Evolutionary conservation across 2,797 vertebrate genomes (phyloP).

Genomic region (Cephalopachus bancanus): DNA sequence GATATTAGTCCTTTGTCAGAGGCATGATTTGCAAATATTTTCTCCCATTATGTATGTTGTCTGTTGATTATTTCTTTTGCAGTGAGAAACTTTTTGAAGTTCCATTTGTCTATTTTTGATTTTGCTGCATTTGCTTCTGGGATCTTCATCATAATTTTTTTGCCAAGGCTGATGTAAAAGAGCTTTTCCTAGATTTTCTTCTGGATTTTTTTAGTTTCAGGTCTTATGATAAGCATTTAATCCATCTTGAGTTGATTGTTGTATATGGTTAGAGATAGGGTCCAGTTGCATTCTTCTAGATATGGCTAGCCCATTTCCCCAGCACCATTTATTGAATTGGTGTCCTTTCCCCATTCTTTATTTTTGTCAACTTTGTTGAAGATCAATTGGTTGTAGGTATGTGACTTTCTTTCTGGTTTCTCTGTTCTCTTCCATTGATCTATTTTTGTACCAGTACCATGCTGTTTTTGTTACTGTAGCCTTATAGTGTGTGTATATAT

Average conservation of each 20-base stretch:
- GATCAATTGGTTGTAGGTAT: not conserved
- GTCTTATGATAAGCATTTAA: not conserved
- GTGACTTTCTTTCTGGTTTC: not conserved
- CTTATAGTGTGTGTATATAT: not conserved
- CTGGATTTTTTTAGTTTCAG: not conserved
- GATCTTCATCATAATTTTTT: not conserved
- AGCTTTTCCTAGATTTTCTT: not conserved
- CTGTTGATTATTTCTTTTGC: not conserved
- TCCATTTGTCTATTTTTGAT: not conserved
- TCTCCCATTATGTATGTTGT: not conserved
- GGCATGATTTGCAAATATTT: not conserved
- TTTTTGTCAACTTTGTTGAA: not conserved
- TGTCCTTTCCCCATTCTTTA: not conserved
- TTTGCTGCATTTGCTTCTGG: not conserved
- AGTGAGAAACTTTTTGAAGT: not conserved
- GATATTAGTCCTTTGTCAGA: not conserved
- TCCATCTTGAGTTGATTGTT: not conserved
- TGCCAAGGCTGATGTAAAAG: not conserved
- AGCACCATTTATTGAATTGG: not conserved
- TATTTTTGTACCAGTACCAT: not conserved
- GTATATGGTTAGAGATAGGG: not conserved
- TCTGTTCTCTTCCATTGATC: not conserved
- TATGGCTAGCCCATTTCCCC: not conserved
- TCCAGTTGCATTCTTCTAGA: not conserved
- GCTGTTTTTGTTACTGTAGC: not conserved